Evolutionary conservation across 2,113 vertebrate species (phyloP).

Genomic region (Phycodurus eques): DNA sequence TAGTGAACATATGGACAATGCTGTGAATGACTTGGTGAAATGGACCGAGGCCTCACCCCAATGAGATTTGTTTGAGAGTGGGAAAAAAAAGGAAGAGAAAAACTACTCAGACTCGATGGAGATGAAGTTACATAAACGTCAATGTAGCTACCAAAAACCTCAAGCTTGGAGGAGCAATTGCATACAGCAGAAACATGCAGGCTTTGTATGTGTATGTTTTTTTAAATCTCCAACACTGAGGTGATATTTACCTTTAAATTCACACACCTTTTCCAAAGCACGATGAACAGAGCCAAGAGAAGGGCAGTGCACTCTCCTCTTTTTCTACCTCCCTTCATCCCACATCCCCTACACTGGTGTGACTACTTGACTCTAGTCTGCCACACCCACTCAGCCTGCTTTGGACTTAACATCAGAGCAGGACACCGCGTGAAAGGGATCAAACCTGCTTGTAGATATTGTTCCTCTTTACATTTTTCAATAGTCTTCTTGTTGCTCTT

Average conservation of each 20-base stretch:
- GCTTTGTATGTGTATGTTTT: conserved; percentile 36
- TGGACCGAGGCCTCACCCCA: conserved; percentile 56
- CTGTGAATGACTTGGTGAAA: conserved; percentile 54
- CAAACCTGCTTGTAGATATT: conserved; percentile 74
- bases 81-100: conserved; percentile 33
- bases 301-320: conserved; percentile 66
- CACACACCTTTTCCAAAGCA: conserved; percentile 78
- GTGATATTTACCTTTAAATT: conserved; percentile 68
- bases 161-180: conserved; percentile 56
- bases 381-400: conserved; percentile 36
- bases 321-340: conserved; percentile 68
- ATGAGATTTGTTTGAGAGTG: conserved; percentile 53
- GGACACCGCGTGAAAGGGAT: conserved; percentile 51
- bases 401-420: conserved; percentile 61
- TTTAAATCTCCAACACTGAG: conserved; percentile 48
- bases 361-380: conserved; percentile 49
- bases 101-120: conserved; percentile 52
- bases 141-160: conserved; percentile 62
- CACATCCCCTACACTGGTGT: conserved; percentile 32
- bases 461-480: conserved; percentile 66
- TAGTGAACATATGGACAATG: conserved; percentile 60
- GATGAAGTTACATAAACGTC: conserved; percentile 39
- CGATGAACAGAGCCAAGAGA: conserved; percentile 65
- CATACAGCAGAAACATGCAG: conserved; percentile 43
- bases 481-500: conserved; percentile 71